Evolutionary conservation across 2,797 vertebrate genomes (phyloP).

Genomic region (Scyliorhinus canicula): DNA sequence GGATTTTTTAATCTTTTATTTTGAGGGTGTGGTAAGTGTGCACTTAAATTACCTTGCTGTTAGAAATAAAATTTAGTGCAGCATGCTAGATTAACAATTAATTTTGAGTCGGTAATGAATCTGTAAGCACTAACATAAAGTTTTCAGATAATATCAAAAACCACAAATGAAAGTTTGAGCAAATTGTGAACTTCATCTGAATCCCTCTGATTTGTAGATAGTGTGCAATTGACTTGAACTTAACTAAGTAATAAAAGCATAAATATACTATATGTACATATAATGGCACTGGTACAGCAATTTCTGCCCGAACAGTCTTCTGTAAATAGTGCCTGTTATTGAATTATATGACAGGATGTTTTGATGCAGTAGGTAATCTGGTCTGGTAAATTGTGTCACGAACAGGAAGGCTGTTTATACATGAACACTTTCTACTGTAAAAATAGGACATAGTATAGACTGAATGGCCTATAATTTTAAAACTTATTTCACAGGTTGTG

Average conservation of each 20-base stretch:
- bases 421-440: background rate
- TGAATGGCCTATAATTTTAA: background rate
- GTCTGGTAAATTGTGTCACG: background rate
- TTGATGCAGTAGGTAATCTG: background rate
- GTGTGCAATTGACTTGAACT: background rate
- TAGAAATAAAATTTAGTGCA: background rate
- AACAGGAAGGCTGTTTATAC: background rate
- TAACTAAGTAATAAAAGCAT: background rate
- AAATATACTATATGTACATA: background rate
- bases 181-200: background rate
- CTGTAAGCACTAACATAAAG: background rate
- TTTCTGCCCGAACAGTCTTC: background rate
- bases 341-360: background rate
- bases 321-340: background rate
- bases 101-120: background rate
- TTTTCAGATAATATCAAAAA: constrained; percentile 13
- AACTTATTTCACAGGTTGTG: no score
- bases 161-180: background rate
- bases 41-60: background rate
- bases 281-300: background rate
- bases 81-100: background rate
- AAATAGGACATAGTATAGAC: background rate
- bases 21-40: background rate
- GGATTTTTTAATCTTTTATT: background rate
- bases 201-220: background rate